Base-by-base conservation (phyloP, 2,113 vertebrate species). In the Catharus bicknelli region DNA sequence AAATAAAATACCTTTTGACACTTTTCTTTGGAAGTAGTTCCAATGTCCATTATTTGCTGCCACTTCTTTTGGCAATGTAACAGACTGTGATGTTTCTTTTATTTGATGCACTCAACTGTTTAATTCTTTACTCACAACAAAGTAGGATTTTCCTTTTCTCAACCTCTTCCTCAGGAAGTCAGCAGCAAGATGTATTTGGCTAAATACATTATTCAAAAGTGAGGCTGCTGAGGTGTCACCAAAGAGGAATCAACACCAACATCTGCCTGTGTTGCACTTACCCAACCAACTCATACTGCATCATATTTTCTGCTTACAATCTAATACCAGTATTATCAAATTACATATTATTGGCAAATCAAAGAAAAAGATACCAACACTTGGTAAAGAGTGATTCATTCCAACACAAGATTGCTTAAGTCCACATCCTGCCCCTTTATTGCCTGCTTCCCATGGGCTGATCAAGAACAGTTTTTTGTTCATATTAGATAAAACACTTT, bases 291-390 rank as follows among this genome's bases (percentile, higher is more conserved):
- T 40, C 36, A 40, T 0, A 0, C 23, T 15, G 18, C 34, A 12
- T 16, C 0, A 0, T 30, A 19, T 38, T 83, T 53, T 25, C 55
- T 30, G 16, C 38, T 18, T 54, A n/a, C 5, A 53, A 2, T 38
- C 36, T 57, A 16, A 29, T 1, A 29, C 4, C 42, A 29, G 9
- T 9, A 47, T 13, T 47, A 47, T 14, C 14, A 64, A 72, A 63
- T 32, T 20, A 32, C 5, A 1, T 8, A 40, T 2, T 36, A 16
- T 3, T 66, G 55, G 30, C 13, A 77, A 73, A 85, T 15, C 4
- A 68, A 84, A 73, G 16, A 32, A 59, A 19, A 81, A 63, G 3
- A 68, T 19, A 34, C 23, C 11, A 32, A 9, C 0, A 4, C 10
- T 7, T 48, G n/a, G n/a, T 27, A 34, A 80, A 83, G 68, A 20